Base-by-base conservation (phyloP, 2,797 vertebrate genomes). In the Pangasius sanitwongsei region DNA sequence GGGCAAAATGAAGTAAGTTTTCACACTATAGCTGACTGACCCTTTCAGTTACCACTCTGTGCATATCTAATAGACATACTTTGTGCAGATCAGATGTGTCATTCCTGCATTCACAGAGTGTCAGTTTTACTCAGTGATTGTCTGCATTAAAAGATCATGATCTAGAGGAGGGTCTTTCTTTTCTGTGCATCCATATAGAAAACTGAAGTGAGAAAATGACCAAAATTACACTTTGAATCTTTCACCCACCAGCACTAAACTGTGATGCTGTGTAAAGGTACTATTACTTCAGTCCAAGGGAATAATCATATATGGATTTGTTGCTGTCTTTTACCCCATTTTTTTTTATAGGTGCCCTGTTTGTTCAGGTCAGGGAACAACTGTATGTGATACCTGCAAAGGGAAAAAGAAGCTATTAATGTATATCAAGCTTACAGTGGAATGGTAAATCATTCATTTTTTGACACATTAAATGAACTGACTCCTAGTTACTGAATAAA, bases 341-440 rank as follows among this genome's bases (percentile, higher is more conserved):
- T 31, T 41, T 69, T 83, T 78, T 20, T 37, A 55, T 75, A 91
- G 90, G 44, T 91, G 90, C 82, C 12, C 18, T 37, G 25, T 25
- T 15, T 91, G 90, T 81, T 34, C 20, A 25, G 90, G 90, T 37
- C 28, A 69, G 6, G 90, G 90, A 59, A 53, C 31, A 3, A 65
- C 12, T 65, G 18, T 57, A 37, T 91, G 90, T 85, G 25, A 18
- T 0, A 89, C 80, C 53, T 91, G 90, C 82, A 80, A 90, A 28
- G 90, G 90, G 44, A 89, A 81, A 75, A 12, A 50, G 55, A 87
- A 87, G 75, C 55, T 91, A 13, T 28, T 89, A 50, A 72, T 48
- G 59, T 91, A 85, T 69, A 90, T 91, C 87, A 90, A 90, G 59
- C 90, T 91, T 53, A 85, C 25, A 74, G 87, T 89, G 74, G 65